Evolutionary conservation across 1,140 invertebrate species (phyloP).

Genomic region (Melipona quadrifasciata): DNA sequence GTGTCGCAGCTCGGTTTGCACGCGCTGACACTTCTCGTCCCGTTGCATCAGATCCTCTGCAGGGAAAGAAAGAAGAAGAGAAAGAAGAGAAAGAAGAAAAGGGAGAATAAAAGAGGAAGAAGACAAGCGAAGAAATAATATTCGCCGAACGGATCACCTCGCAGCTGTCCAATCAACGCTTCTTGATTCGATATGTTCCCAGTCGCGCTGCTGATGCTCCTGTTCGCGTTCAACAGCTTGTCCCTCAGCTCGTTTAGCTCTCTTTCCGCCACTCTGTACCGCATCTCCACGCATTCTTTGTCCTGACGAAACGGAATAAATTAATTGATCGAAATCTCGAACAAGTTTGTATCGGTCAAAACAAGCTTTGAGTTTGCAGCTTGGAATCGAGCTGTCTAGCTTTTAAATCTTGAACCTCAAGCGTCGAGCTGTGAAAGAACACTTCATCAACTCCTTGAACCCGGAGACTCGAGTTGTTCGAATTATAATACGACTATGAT

Average conservation of each 20-base stretch:
- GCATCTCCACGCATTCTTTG: conserved; percentile 86
- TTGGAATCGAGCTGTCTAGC: too few relatives aligned
- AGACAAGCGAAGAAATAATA: not conserved
- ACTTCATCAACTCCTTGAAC: too few relatives aligned
- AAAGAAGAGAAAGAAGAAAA: not conserved
- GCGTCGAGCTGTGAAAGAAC: too few relatives aligned
- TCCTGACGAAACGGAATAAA: conserved; percentile 78
- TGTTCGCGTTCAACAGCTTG: conserved; percentile 84
- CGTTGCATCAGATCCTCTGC: conserved; percentile 86
- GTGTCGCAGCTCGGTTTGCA: conserved; percentile 86
- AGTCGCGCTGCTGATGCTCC: conserved; percentile 85
- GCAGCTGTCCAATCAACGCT: conserved; percentile 85
- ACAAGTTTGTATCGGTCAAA: too few relatives aligned
- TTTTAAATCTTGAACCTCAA: too few relatives aligned
- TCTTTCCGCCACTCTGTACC: conserved; percentile 85
- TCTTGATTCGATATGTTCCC: conserved; percentile 87
- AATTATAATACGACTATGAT: too few relatives aligned
- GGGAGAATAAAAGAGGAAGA: not conserved
- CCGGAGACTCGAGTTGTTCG: too few relatives aligned
- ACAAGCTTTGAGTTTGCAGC: too few relatives aligned
- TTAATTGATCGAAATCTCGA: too few relatives aligned
- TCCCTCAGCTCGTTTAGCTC: conserved; percentile 86
- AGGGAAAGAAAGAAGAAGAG: conserved; percentile 6
- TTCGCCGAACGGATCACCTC: conserved; percentile 81
- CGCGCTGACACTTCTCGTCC: conserved; percentile 86